A percentile compares a stretch with the other conserved stretches of the same genome.
Conservation (phyloP, 2,888 invertebrate genomes). For the Pterostichus niger region DNA sequence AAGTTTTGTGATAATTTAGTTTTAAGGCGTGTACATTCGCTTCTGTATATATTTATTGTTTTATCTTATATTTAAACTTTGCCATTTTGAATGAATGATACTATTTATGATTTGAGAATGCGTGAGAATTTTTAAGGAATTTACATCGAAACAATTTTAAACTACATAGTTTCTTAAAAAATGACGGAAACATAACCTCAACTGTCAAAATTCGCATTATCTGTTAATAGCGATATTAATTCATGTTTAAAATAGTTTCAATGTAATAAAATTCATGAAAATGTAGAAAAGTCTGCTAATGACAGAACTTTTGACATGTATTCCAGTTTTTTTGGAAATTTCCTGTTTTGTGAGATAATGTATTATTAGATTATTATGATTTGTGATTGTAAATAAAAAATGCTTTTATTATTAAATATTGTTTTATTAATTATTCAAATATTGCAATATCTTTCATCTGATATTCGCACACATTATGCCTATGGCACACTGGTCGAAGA, state of each 20-base stretch:
- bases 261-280: conserved; percentile 12
- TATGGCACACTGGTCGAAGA: too few species aligned
- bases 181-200: too few species aligned
- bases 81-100: conserved; percentile 17
- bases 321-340: conserved; percentile 62
- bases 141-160: conserved; percentile 2
- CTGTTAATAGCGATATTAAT: not conserved
- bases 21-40: conserved; percentile 23
- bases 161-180: too few species aligned
- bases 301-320: conserved; percentile 50
- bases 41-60: conserved; percentile 59
- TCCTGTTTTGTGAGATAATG: not conserved
- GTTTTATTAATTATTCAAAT: not conserved
- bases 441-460: too few species aligned
- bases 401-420: conserved; percentile 50
- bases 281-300: conserved; percentile 54
- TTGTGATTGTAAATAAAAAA: conserved; percentile 63
- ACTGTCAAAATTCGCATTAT: not conserved
- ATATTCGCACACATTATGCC: too few species aligned
- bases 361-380: conserved; percentile 39
- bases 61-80: conserved; percentile 30
- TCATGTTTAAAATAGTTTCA: not conserved
- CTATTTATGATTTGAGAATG: conserved; percentile 23
- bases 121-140: not conserved
- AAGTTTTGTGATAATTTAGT: conserved; percentile 53